These are phyloP conservation scores for Arctocebus calabarensis DNA, from an alignment of 2,797 vertebrate genomes.

Conservation along the genomic window DNA sequence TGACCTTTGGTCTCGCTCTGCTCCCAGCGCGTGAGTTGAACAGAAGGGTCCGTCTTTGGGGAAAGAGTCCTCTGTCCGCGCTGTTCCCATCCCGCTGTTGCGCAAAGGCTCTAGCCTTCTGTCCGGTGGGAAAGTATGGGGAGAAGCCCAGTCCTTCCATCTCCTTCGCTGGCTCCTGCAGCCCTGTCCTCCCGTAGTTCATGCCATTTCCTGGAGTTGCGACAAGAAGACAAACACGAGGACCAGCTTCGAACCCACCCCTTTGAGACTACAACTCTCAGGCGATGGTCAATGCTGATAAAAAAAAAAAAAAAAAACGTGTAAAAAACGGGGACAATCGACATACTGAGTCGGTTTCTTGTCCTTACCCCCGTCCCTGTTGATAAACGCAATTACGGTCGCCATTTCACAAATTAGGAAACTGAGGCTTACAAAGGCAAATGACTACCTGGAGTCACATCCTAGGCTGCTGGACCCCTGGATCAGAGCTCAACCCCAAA, in stretches of 20 bases:
- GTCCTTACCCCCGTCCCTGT: not conserved
- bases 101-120: not conserved
- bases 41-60: not conserved
- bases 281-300: not conserved
- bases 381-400: not conserved
- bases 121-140: not conserved
- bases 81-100: not conserved
- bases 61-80: not conserved
- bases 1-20: not conserved
- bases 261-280: not conserved
- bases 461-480: not conserved
- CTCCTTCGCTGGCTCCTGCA: not conserved
- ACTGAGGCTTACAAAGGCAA: not conserved
- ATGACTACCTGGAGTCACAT: not conserved
- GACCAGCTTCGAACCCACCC: not conserved
- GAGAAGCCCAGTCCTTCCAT: not conserved
- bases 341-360: not conserved
- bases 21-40: not conserved
- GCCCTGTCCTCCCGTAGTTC: not conserved
- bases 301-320: not conserved
- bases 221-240: not conserved
- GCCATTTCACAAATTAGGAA: conserved; percentile 30
- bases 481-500: not conserved
- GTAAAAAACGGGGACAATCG: not conserved
- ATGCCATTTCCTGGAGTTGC: conserved; percentile 8